Evolutionary conservation across 2,888 invertebrate genomes (phyloP).

Genomic region (Xylota segnis): DNA sequence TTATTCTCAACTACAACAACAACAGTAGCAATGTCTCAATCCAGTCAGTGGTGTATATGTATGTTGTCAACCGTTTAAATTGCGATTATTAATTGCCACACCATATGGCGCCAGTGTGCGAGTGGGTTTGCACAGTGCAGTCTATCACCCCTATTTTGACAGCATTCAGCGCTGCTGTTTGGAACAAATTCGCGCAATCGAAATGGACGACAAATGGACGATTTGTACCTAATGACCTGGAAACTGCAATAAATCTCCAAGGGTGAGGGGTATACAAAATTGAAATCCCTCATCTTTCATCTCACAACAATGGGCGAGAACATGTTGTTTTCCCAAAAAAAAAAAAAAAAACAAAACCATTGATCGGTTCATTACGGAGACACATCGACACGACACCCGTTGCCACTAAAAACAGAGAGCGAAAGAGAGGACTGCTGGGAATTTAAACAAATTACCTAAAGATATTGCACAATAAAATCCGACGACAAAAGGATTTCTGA

Average conservation of each 20-base stretch:
- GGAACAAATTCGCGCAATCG: constrained; percentile 59
- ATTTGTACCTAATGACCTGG: constrained; percentile 74
- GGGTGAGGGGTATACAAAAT: constrained; percentile 29
- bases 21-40: constrained; percentile 60
- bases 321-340: constrained; percentile 62
- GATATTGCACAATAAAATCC: constrained; percentile 48
- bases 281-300: neutral
- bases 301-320: constrained; percentile 35
- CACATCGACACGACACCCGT: constrained; percentile 54
- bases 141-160: constrained; percentile 69
- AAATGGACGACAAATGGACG: constrained; percentile 69
- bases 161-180: constrained; percentile 32
- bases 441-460: constrained; percentile 54
- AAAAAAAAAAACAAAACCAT: too few relatives aligned
- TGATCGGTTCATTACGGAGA: constrained; percentile 71
- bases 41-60: constrained; percentile 34
- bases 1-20: constrained; percentile 5
- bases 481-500: constrained; percentile 63
- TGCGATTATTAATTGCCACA: constrained; percentile 75
- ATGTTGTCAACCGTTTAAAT: constrained; percentile 68
- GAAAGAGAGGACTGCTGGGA: constrained; percentile 9
- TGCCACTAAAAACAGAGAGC: constrained; percentile 23
- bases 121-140: constrained; percentile 50
- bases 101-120: constrained; percentile 68
- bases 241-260: constrained; percentile 61